Conservation (phyloP, 2,888 invertebrate genomes). For the Himalopsyche tibetana region DNA sequence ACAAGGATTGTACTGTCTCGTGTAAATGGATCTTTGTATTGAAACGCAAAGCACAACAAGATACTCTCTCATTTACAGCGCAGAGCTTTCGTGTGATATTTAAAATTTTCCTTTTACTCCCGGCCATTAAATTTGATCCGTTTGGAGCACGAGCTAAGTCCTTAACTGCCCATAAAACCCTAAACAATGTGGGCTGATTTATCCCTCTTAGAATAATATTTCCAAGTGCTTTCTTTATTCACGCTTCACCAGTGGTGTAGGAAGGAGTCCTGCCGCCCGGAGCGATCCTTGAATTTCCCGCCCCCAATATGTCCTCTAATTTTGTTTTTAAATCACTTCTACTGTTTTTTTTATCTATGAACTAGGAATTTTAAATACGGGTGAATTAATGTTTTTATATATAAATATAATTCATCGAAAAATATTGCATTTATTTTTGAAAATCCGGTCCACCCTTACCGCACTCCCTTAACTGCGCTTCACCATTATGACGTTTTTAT, state of each 20-base stretch:
- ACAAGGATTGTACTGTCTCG: too few relatives aligned
- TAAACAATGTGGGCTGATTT: slow-evolving; percentile 47
- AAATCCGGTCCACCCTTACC: too few relatives aligned
- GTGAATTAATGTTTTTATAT: too few relatives aligned
- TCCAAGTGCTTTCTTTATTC: slow-evolving; percentile 14
- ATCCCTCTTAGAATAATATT: slow-evolving; percentile 19
- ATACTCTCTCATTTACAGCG: slow-evolving; percentile 11
- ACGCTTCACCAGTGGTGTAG: neutral
- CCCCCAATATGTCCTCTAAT: too few relatives aligned
- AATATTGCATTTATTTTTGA: too few relatives aligned
- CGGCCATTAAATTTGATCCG: slow-evolving; percentile 37
- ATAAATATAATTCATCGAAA: too few relatives aligned
- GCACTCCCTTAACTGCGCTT: neutral
- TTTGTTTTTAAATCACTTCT: too few relatives aligned
- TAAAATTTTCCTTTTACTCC: slow-evolving; percentile 24
- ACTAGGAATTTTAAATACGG: too few relatives aligned
- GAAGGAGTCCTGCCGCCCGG: too few relatives aligned
- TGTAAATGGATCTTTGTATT: too few relatives aligned
- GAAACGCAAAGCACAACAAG: neutral
- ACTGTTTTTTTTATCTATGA: too few relatives aligned
- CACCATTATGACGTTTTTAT: neutral
- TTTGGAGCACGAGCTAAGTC: slow-evolving; percentile 41
- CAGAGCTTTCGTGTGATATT: slow-evolving; percentile 42
- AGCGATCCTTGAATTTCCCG: too few relatives aligned
- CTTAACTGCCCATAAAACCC: slow-evolving; percentile 46